phyloP scores from a whole-genome alignment of 2,113 vertebrate genomes.

The Semnornis frantzii region DNA sequence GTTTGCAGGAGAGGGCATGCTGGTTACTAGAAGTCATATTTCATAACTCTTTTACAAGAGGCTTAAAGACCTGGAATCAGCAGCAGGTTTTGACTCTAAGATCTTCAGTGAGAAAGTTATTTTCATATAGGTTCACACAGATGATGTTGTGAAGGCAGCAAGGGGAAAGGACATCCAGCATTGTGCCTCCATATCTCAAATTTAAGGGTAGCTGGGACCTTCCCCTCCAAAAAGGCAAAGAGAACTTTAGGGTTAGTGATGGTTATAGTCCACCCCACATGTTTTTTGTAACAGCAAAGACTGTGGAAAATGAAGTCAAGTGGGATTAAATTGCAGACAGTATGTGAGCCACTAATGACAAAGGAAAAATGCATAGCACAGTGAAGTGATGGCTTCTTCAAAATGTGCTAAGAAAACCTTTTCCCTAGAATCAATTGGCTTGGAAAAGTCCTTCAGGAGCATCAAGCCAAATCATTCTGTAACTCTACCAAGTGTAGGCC shows the following conservation, averaged over 20 bases:
- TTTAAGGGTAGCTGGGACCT: neutral
- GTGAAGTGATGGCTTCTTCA: conserved; percentile 29
- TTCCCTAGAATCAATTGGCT: too few species aligned
- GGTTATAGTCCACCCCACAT: too few species aligned
- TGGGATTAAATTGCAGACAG: neutral
- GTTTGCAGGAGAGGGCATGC: neutral
- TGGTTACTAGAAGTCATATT: neutral
- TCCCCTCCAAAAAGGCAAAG: neutral
- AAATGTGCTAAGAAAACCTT: conserved; percentile 14
- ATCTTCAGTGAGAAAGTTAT: neutral
- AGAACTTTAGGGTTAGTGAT: neutral
- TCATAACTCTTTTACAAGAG: neutral
- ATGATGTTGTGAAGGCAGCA: neutral
- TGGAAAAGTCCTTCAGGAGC: too few species aligned
- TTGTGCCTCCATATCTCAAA: neutral
- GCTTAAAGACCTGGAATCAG: neutral
- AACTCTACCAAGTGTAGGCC: too few species aligned
- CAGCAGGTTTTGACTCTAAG: neutral
- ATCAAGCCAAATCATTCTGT: too few species aligned
- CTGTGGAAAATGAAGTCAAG: neutral
- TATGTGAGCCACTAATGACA: conserved; percentile 12
- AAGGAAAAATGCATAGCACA: neutral
- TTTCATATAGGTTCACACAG: neutral
- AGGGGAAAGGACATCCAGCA: neutral
- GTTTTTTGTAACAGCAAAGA: neutral